A percentile compares a stretch with the other conserved stretches of the same genome.
Evolutionary conservation across 2,797 vertebrate genomes (phyloP).

Genomic region (Myotis myotis): DNA sequence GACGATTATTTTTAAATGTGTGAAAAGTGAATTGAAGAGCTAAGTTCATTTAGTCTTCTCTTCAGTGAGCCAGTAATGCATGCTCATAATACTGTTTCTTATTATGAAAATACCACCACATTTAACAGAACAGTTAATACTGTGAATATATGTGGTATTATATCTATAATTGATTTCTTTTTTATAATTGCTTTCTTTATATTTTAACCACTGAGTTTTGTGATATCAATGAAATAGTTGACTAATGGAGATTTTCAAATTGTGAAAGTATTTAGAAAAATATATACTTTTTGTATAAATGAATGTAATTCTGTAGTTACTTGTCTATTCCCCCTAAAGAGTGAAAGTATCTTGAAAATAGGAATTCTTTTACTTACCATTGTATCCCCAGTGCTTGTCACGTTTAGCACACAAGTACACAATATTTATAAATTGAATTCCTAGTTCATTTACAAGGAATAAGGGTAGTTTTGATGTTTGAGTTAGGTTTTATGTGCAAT

Average conservation of each 20-base stretch:
- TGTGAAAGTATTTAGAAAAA: background rate
- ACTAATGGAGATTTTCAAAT: slow-evolving; percentile 46
- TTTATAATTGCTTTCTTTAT: slow-evolving; percentile 49
- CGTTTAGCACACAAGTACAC: background rate
- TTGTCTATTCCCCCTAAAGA: background rate
- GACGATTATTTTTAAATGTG: slow-evolving; percentile 59
- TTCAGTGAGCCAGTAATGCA: slow-evolving; percentile 18
- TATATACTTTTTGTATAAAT: background rate
- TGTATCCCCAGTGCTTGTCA: background rate
- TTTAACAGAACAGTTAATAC: slow-evolving; percentile 10
- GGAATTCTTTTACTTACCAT: background rate
- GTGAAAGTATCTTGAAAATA: slow-evolving; percentile 19
- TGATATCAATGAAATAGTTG: slow-evolving; percentile 34
- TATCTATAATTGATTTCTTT: slow-evolving; percentile 54
- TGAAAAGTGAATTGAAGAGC: slow-evolving; percentile 48
- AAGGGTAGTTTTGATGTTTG: slow-evolving; percentile 35
- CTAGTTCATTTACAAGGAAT: slow-evolving; percentile 32
- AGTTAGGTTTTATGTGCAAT: background rate
- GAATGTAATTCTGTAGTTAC: background rate
- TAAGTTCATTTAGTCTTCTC: slow-evolving; percentile 53
- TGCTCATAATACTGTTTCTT: slow-evolving; percentile 51
- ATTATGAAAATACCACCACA: slow-evolving; percentile 51
- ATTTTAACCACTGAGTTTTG: slow-evolving; percentile 43
- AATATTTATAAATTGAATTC: background rate
- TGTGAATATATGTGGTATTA: background rate